Conservation (phyloP, 2,113 vertebrate species). For the Sinocyclocheilus anophthalmus region DNA sequence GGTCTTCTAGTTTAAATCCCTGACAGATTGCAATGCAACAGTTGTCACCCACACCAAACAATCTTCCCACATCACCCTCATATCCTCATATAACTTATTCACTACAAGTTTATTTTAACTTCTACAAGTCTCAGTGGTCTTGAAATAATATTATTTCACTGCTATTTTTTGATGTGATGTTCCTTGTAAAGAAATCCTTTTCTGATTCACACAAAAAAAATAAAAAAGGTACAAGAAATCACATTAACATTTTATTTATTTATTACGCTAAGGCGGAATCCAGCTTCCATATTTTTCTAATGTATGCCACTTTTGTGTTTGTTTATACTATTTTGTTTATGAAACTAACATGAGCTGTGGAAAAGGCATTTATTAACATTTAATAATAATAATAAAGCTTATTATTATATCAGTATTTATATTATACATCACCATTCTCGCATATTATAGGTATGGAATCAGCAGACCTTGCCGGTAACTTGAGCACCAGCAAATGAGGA, state of each 20-base stretch:
- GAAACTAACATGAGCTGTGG: neutral
- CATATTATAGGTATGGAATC: constrained; percentile 61
- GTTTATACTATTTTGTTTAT: neutral
- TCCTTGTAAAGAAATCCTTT: neutral
- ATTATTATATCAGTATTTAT: neutral
- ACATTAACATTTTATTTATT: no score
- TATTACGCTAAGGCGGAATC: no score
- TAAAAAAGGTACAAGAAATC: no score
- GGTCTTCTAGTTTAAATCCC: neutral
- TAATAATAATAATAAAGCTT: no score
- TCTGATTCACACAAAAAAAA: neutral
- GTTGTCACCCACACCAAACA: neutral
- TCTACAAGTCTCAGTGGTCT: neutral
- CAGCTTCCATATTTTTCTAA: no score
- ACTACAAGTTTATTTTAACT: neutral
- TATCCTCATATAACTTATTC: neutral
- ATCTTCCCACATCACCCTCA: neutral
- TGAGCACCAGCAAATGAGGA: constrained; percentile 76
- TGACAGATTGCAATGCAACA: neutral
- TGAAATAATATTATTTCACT: neutral
- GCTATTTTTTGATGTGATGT: neutral
- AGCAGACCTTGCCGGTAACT: constrained; percentile 69
- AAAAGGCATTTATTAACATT: neutral
- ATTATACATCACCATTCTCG: no score
- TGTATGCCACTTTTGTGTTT: neutral